phyloP scores from a whole-genome alignment of 2,797 vertebrate species.

The Podarcis lilfordi region DNA sequence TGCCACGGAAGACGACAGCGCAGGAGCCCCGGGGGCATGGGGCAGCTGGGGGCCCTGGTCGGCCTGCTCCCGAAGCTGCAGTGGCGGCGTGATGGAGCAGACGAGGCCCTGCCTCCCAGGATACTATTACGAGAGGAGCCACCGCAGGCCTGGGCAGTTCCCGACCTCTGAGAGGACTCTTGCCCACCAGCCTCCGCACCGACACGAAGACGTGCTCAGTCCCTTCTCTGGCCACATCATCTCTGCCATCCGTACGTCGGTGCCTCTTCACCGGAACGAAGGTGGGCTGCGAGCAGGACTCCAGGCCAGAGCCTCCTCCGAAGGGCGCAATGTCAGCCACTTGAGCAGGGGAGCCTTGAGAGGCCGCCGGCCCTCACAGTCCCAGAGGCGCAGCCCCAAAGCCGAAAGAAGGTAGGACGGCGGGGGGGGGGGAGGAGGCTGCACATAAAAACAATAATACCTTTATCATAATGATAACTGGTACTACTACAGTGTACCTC shows the following conservation, averaged over 20 bases:
- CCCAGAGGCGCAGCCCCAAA: slow-evolving; percentile 52
- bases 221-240: slow-evolving; percentile 76
- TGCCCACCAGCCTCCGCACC: slow-evolving; percentile 39
- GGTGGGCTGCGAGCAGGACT: slow-evolving; percentile 61
- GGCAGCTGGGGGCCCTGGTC: slow-evolving; percentile 92
- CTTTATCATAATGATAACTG: too few relatives aligned
- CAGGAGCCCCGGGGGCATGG: slow-evolving; percentile 82
- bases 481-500: too few relatives aligned
- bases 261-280: slow-evolving; percentile 77
- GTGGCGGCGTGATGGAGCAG: slow-evolving; percentile 89
- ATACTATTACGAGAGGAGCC: slow-evolving; percentile 66
- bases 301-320: slow-evolving; percentile 26
- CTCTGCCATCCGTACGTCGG: slow-evolving; percentile 80
- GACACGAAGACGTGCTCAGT: slow-evolving; percentile 58
- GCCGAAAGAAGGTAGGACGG: slow-evolving; percentile 73
- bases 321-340: slow-evolving; percentile 61
- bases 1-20: slow-evolving; percentile 69
- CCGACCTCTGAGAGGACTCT: slow-evolving; percentile 53
- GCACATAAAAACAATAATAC: too few relatives aligned
- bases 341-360: slow-evolving; percentile 56
- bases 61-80: slow-evolving; percentile 89
- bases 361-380: slow-evolving; percentile 73
- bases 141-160: slow-evolving; percentile 50
- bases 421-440: too few relatives aligned
- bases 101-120: slow-evolving; percentile 87